These are phyloP conservation scores for Papilio glaucus DNA, from an alignment of 1,140 invertebrate genomes.

Conservation along the genomic window DNA sequence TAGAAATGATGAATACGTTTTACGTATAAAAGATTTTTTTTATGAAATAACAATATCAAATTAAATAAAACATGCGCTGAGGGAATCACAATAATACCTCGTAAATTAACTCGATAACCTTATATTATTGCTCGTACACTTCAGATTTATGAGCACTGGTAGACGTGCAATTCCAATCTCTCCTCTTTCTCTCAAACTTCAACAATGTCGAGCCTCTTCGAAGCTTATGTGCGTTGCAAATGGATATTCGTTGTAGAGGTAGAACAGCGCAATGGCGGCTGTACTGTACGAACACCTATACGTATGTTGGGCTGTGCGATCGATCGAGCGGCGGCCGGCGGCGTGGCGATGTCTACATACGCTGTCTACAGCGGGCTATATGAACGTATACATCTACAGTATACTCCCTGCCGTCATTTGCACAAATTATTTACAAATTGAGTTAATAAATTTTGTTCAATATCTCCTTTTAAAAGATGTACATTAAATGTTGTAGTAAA, in stretches of 20 bases:
- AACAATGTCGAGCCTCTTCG: neutral
- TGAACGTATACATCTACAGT: neutral
- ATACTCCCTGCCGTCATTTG: neutral
- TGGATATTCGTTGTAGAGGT: conserved; percentile 8
- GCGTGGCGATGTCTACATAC: conserved; percentile 2
- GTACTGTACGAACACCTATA: neutral
- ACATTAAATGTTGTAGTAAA: no score
- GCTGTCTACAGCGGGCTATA: neutral
- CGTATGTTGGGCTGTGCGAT: neutral
- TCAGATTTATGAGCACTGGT: no score
- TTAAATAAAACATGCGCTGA: neutral
- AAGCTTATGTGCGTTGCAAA: conserved; percentile 8
- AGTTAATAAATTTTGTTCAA: conserved; percentile 6
- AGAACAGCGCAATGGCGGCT: conserved; percentile 12
- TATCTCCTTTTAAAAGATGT: neutral
- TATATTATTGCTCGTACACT: no score
- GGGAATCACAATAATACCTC: neutral
- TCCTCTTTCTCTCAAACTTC: neutral
- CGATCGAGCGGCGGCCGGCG: conserved; percentile 10
- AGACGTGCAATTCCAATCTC: neutral
- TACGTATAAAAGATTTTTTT: neutral
- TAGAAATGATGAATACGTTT: no score
- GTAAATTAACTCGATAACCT: neutral
- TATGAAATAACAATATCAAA: neutral
- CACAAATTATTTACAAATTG: conserved; percentile 24